phyloP scores from a whole-genome alignment of 2,797 vertebrate genomes.

The Syngnathus rostellatus region DNA sequence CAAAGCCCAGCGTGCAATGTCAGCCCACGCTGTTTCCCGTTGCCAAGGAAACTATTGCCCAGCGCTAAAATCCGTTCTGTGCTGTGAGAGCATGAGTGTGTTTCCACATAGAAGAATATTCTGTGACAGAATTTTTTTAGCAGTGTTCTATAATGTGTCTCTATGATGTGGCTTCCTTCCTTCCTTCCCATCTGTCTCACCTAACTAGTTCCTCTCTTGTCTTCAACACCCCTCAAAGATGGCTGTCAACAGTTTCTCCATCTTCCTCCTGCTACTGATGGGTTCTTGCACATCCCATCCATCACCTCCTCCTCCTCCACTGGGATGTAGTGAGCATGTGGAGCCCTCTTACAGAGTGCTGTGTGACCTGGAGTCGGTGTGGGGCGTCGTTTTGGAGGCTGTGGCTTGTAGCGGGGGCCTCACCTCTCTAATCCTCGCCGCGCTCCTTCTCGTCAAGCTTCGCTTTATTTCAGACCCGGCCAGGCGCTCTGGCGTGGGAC shows the following conservation, averaged over 20 bases:
- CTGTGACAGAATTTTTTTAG: slow-evolving; percentile 9
- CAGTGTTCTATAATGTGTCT: no score
- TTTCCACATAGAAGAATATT: slow-evolving; percentile 20
- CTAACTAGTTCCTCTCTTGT: slow-evolving; percentile 10
- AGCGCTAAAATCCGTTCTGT: slow-evolving; percentile 56
- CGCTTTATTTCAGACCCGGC: slow-evolving; percentile 82
- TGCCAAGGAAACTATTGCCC: slow-evolving; percentile 68
- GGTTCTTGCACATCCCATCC: slow-evolving; percentile 73
- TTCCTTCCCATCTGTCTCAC: slow-evolving; percentile 13
- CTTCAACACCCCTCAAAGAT: slow-evolving; percentile 54
- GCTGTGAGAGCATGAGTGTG: slow-evolving; percentile 20
- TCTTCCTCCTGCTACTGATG: slow-evolving; percentile 77
- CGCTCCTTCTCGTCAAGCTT: slow-evolving; percentile 78
- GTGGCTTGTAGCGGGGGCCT: slow-evolving; percentile 82
- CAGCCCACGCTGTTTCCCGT: slow-evolving; percentile 70
- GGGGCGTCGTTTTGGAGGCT: slow-evolving; percentile 92
- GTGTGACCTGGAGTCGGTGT: slow-evolving; percentile 91
- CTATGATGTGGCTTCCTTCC: slow-evolving; percentile 9
- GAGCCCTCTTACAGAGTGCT: slow-evolving; percentile 81
- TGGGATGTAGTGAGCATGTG: slow-evolving; percentile 82
- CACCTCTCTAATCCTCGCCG: slow-evolving; percentile 77
- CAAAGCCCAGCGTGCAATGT: slow-evolving; percentile 61
- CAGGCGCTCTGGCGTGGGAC: slow-evolving; percentile 79
- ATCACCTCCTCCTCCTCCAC: slow-evolving; percentile 75
- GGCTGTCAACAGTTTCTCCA: slow-evolving; percentile 55